Conservation (phyloP, 1,140 invertebrate species). For the Lanistes nyassanus region DNA sequence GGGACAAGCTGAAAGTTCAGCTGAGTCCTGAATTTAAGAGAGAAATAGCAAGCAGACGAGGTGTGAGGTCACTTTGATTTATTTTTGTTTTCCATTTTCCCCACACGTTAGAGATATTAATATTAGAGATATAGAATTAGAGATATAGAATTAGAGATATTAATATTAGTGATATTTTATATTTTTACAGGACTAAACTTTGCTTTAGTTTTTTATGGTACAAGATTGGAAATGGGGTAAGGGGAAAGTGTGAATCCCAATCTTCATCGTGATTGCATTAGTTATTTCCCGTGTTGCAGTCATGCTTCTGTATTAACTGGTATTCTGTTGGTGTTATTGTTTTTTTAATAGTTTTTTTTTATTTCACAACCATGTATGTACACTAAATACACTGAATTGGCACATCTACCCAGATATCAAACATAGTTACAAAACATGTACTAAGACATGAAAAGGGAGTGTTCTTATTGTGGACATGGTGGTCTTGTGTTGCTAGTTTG, state of each 20-base stretch:
- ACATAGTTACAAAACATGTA: too few relatives aligned
- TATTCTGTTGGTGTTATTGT: neutral
- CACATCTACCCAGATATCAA: neutral
- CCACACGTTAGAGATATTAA: too few relatives aligned
- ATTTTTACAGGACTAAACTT: too few relatives aligned
- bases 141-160: too few relatives aligned
- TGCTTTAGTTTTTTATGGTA: too few relatives aligned
- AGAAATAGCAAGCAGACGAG: constrained; percentile 51
- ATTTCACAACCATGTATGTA: too few relatives aligned
- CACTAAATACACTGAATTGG: neutral
- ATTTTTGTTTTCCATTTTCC: constrained; percentile 5
- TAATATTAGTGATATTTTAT: too few relatives aligned
- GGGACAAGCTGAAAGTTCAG: constrained; percentile 61
- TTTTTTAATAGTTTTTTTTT: neutral
- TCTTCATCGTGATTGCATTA: neutral
- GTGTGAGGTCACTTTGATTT: constrained; percentile 36
- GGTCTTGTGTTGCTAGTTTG: too few relatives aligned
- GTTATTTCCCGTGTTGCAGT: neutral
- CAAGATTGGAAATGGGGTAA: too few relatives aligned
- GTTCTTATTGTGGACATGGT: neutral
- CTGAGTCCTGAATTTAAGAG: constrained; percentile 58
- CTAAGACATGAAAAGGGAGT: too few relatives aligned
- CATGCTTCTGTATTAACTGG: too few relatives aligned
- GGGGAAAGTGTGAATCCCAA: neutral
- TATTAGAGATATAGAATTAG: too few relatives aligned